phyloP scores from a whole-genome alignment of 2,888 invertebrate genomes.

The Dendrolimus houi region DNA sequence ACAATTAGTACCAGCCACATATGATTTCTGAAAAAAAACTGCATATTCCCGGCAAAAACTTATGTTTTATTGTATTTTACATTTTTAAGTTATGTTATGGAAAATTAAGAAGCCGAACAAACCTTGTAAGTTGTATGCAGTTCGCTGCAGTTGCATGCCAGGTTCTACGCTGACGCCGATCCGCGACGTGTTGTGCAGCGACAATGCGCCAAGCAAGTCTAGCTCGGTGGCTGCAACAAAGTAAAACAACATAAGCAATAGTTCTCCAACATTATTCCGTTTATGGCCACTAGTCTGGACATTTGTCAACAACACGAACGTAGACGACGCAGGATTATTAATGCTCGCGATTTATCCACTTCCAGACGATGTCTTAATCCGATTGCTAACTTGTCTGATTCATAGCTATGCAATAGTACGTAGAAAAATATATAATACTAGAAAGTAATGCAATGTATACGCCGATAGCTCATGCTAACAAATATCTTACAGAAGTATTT shows the following conservation, averaged over 20 bases:
- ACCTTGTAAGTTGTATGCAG: conserved; percentile 86
- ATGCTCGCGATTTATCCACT: neutral
- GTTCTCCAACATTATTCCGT: neutral
- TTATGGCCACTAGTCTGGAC: neutral
- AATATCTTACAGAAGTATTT: too few species aligned
- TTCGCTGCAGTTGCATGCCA: conserved; percentile 82
- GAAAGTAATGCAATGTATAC: too few species aligned
- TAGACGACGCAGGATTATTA: neutral
- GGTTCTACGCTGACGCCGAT: conserved; percentile 81
- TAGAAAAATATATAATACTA: too few species aligned
- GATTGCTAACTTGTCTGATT: too few species aligned
- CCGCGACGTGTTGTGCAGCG: conserved; percentile 85
- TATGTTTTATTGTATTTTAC: too few species aligned
- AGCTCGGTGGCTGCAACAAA: conserved; percentile 80
- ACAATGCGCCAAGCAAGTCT: conserved; percentile 87
- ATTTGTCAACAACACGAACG: neutral
- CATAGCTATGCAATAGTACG: too few species aligned
- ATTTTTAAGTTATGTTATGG: too few species aligned
- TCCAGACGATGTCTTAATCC: too few species aligned
- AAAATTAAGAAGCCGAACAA: conserved; percentile 8
- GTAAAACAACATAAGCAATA: conserved; percentile 5
- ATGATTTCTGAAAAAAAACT: too few species aligned
- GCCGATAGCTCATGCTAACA: too few species aligned
- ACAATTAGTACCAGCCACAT: too few species aligned
- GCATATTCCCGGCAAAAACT: too few species aligned